A percentile compares a stretch with the other conserved stretches of the same genome.
phyloP scores from a whole-genome alignment of 2,888 invertebrate species.

The Bruchidius siliquastri region DNA sequence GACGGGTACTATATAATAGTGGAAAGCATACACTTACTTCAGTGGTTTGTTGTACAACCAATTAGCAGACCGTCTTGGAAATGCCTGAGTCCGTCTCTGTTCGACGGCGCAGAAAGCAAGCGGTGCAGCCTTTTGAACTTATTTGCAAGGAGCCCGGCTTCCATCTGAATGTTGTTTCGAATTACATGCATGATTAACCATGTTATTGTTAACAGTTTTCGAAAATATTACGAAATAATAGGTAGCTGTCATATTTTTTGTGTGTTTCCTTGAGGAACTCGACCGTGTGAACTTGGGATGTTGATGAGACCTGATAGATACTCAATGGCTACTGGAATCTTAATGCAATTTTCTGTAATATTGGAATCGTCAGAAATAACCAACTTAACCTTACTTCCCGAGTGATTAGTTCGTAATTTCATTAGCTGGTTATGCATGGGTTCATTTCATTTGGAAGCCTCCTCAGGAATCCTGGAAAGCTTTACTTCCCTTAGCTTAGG shows the following conservation, averaged over 20 bases:
- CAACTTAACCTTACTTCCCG: not conserved
- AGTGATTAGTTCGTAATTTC: no score
- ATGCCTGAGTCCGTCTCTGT: slow-evolving; percentile 15
- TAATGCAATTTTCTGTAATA: not conserved
- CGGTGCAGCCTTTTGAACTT: not conserved
- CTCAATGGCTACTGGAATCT: not conserved
- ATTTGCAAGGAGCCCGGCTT: not conserved
- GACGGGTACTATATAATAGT: no score
- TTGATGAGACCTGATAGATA: not conserved
- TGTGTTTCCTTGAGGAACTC: not conserved
- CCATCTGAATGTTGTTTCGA: slow-evolving; percentile 19
- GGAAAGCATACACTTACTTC: no score
- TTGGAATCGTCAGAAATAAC: not conserved
- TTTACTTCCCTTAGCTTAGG: no score
- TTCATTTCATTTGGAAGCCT: no score
- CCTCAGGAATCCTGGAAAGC: no score
- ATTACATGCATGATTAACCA: slow-evolving; percentile 41
- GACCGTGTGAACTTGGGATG: not conserved
- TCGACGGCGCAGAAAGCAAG: not conserved
- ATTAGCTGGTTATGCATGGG: no score
- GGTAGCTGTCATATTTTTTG: slow-evolving; percentile 11
- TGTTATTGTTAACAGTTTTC: slow-evolving; percentile 36
- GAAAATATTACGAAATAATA: slow-evolving; percentile 31
- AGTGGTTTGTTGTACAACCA: no score
- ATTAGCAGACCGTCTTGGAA: no score